These are phyloP conservation scores for Macroglossus sobrinus DNA, from an alignment of 2,113 vertebrate species.

Conservation along the genomic window DNA sequence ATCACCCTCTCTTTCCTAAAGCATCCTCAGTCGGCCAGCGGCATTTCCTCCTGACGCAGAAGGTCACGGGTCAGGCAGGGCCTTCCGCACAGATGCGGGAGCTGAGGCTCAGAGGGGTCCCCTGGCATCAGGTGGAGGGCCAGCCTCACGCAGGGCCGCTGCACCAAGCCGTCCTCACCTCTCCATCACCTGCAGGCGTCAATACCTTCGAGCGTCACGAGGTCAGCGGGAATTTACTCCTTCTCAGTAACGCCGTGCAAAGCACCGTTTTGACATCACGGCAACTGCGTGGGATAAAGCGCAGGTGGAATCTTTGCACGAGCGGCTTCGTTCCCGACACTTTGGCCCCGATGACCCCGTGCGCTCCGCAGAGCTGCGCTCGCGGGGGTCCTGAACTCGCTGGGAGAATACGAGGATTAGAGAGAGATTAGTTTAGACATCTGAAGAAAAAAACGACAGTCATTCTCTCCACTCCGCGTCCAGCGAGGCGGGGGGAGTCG, in stretches of 20 bases:
- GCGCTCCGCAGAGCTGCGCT: conserved; percentile 21
- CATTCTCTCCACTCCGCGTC: conserved; percentile 34
- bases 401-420: conserved; percentile 59
- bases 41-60: not conserved
- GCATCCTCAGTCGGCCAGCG: not conserved
- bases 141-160: not conserved
- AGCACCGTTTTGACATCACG: not conserved
- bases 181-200: not conserved
- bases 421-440: conserved; percentile 58
- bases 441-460: conserved; percentile 8
- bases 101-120: not conserved
- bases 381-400: conserved; percentile 49
- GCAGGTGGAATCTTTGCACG: not conserved
- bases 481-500: not conserved
- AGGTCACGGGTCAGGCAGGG: not conserved
- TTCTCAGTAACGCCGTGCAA: not conserved
- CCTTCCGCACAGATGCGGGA: not conserved
- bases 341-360: not conserved
- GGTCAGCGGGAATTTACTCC: not conserved
- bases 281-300: not conserved
- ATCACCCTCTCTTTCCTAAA: not conserved
- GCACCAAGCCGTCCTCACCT: not conserved
- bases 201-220: not conserved
- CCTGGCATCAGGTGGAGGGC: not conserved
- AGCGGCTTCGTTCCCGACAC: not conserved